A percentile compares a stretch with the other conserved stretches of the same genome.
These are phyloP conservation scores for Lipophrys pholis DNA, from an alignment of 2,113 vertebrate species.

Conservation along the genomic window DNA sequence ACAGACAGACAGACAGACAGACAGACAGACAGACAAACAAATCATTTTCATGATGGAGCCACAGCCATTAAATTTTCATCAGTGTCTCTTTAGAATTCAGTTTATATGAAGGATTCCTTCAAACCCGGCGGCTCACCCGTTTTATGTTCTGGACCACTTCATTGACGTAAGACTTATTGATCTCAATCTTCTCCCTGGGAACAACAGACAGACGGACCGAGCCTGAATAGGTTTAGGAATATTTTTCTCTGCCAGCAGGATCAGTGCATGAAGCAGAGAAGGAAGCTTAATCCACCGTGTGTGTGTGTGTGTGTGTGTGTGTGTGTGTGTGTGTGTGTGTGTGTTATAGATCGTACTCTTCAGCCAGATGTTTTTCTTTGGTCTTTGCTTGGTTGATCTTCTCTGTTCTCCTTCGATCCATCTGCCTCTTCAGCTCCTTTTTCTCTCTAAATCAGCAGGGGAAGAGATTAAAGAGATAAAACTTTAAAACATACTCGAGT, in stretches of 20 bases:
- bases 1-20: no score
- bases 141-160: slow-evolving; percentile 99
- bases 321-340: background rate
- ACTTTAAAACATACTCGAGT: no score
- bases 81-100: background rate
- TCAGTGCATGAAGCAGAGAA: background rate
- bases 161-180: slow-evolving; percentile 97
- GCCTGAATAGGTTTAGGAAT: background rate
- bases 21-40: background rate
- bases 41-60: background rate
- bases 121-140: slow-evolving; percentile 87
- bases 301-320: background rate
- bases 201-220: slow-evolving; percentile 36
- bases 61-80: background rate
- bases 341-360: slow-evolving; percentile 87
- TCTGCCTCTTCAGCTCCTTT: slow-evolving; percentile 96
- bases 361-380: slow-evolving; percentile 97
- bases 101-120: slow-evolving; percentile 1
- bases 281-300: background rate
- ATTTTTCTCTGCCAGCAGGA: slow-evolving; percentile 6
- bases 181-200: slow-evolving; percentile 96
- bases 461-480: background rate
- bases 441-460: slow-evolving; percentile 88
- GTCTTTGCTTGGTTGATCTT: slow-evolving; percentile 97
- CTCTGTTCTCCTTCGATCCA: slow-evolving; percentile 98